Evolutionary conservation across 2,113 vertebrate species (phyloP).

Genomic region (Centropus unirufus): DNA sequence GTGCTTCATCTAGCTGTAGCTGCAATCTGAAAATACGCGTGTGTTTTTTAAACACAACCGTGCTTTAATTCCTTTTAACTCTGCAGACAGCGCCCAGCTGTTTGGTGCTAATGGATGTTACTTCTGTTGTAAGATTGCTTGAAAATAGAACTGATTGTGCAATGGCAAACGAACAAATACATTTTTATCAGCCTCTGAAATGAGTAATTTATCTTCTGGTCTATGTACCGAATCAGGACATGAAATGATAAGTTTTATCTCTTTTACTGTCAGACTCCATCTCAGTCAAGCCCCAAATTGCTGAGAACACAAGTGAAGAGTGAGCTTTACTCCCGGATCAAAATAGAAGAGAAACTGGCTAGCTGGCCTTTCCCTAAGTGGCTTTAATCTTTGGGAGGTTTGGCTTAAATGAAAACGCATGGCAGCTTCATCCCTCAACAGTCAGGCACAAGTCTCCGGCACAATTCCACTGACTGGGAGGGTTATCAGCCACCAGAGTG

Average conservation of each 20-base stretch:
- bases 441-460: neutral
- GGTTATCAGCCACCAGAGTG: slow-evolving; percentile 15
- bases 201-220: slow-evolving; percentile 54
- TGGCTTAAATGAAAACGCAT: slow-evolving; percentile 12
- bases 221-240: slow-evolving; percentile 71
- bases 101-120: slow-evolving; percentile 42
- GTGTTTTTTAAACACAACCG: neutral
- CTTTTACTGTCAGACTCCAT: slow-evolving; percentile 78
- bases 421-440: neutral
- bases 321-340: neutral
- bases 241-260: slow-evolving; percentile 76
- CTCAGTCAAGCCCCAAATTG: slow-evolving; percentile 68
- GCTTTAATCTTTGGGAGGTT: slow-evolving; percentile 49
- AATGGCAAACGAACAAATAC: slow-evolving; percentile 62
- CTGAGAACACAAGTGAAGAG: slow-evolving; percentile 14
- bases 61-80: slow-evolving; percentile 41
- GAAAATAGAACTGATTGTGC: slow-evolving; percentile 63
- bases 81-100: slow-evolving; percentile 29
- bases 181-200: slow-evolving; percentile 79
- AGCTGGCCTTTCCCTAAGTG: slow-evolving; percentile 26
- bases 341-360: neutral
- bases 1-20: neutral
- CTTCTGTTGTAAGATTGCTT: slow-evolving; percentile 21
- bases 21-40: neutral
- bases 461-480: neutral